Evolutionary conservation across 2,797 vertebrate species (phyloP), one percentile per base, ranked within the genome.

Genomic region (Hybognathus amarus): DNA sequence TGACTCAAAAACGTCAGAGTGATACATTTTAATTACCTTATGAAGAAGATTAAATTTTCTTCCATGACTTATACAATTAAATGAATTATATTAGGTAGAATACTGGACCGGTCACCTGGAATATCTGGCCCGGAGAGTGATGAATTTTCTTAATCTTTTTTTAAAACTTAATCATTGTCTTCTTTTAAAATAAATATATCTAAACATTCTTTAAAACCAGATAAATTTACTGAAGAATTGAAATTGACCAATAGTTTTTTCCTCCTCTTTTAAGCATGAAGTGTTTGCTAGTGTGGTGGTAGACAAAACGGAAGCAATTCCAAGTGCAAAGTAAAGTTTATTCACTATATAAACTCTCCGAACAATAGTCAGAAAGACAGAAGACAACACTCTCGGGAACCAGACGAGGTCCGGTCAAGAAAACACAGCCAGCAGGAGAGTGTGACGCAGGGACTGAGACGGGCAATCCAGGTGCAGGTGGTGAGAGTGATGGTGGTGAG

Each of bases 1-100:
- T 63, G 33, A 40, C 70, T 79, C 85, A 82, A 70, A 80, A 69
- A 40, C 45, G 24, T 83, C 66, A 20, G 56, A 84, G 82, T 64
- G 67, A 79, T 61, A 15, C 78, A 75, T 84, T 86, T 79, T 20
- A 20, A 27, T 52, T 13, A 24, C 20, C 47, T 85, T 80, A 80
- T 54, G 17, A 74, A 77, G 71, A 17, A 45, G 30, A 45, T 42
- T 74, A n/a, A 6, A 33, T 76, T 87, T 61, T 71, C 40, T 70
- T 84, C 84, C 74, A 75, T 84, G 79, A 76, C 11, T 30, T 74
- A 74, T 56, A 56, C 9, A 56, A 56, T 75, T 64, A 83, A 84
- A 79, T 56, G 52, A 66, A 71, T 74, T n/a, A 66, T 84, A 17
- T 81, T 80, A 69, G 45, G 56, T 40, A 45, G 12, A 80, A 56